Base-by-base conservation (phyloP, 2,113 vertebrate species). In the Morone saxatilis region DNA sequence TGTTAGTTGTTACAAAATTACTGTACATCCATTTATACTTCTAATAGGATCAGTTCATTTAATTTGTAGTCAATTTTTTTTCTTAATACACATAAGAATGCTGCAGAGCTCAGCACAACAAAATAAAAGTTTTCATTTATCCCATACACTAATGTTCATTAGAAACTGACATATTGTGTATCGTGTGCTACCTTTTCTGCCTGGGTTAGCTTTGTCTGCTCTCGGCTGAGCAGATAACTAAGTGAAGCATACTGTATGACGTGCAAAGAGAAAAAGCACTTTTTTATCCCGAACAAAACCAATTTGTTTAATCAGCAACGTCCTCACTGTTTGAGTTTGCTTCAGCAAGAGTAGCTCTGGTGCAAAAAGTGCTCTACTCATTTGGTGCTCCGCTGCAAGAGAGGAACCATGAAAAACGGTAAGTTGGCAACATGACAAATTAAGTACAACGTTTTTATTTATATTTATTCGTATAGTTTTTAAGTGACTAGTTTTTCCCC, bases 321-420 rank as follows among this genome's bases (percentile, higher is more conserved):
- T 77, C 76, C 53, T 76, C 66, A 70, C 43, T 43, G 50, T 51
- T 7, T 19, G 20, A 43, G 17, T 47, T 54, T 41, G 60, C 20
- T n/a, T 62, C 43, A 6, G 8, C 43, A 41, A 17, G 41, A 66
- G 25, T 38, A 51, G n/a, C 61, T 60, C 43, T 68, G 45, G 31
- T 22, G 11, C 11, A 5, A 56, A 50, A 36, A 61, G 59, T 70
- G n/a, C n/a, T 78, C 25, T 10, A 7, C 36, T 80, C 50, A n/a
- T 81, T 54, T 56, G 31, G 36, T 43, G 13, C 38, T 43, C 45
- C 20, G 62, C 53, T 9, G 14, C 53, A 63, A 53, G 38, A 65
- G 41, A 66, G 65, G 59, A 76, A 66, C 31, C 80, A 89, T 88
- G 65, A 74, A 6, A 31, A 77, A 13, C 36, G 79, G 81, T 82